Evolutionary conservation across 92 coral and sea anemone genomes (phyloP), one percentile per base, ranked within the genome.

Genomic region (Parazoanthus swiftii): DNA sequence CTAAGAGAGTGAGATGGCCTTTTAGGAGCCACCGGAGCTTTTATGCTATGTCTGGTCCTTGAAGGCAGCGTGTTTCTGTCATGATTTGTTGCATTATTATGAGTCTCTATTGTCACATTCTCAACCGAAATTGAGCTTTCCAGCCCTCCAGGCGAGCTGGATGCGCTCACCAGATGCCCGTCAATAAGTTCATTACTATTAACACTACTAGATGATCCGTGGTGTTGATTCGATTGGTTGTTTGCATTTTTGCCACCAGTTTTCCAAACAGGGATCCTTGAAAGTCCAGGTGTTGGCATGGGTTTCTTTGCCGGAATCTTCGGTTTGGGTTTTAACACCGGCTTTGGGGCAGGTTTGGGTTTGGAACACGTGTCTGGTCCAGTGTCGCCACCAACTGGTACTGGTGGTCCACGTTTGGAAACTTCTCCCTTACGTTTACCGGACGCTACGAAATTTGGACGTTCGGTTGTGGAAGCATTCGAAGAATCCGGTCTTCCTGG

Each of bases 1-100:
- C 91, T 80, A 58, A 97, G 89, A 9, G 95, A 92, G 77, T 93
- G 98, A 18, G 98, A 94, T 23, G 91, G 86, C 35, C 98, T 95
- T 78, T 97, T 95, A 37, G 94, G 86, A 1, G 97, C 94, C 11
- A 91, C 93, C 7, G 95, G 98, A 38, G 93, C 92, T 46, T 44
- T 68, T 3, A 82, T 82, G 66, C 65, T 82, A 56, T 26, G 86
- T 10, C 29, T 82, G 56, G 86, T 23, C 38, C 86, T 43, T 67
- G 86, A 29, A n/a, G 86, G 86, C n/a, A 82, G 51, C 21, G 86
- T 82, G 56, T 82, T 82, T 82, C 86, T 82, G n/a, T 82, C 86
- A 44, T 82, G 86, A 68, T 82, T 82, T 11, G 86, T 82, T 21
- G 86, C 86, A 44, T 82, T 82, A 70, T 82, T 82, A 33, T 82